These are phyloP conservation scores for Wasmannia auropunctata DNA, from an alignment of 1,140 invertebrate species.

Conservation along the genomic window DNA sequence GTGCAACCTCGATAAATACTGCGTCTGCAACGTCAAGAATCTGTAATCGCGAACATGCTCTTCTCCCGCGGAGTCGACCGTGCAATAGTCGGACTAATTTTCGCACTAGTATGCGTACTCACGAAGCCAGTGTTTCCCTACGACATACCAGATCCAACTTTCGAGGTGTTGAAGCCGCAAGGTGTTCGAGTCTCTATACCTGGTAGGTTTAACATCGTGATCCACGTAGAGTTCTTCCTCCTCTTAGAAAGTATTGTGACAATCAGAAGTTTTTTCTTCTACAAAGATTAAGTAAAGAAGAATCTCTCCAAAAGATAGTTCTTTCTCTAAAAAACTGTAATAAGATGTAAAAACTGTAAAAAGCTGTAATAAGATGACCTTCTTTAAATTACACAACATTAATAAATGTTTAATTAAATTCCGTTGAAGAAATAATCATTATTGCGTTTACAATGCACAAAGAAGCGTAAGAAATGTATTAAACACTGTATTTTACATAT, in stretches of 20 bases:
- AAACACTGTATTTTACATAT: too few relatives aligned
- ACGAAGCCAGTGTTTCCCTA: conserved; percentile 54
- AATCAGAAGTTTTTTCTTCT: background rate
- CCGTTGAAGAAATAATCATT: background rate
- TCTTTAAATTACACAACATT: background rate
- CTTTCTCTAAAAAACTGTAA: background rate
- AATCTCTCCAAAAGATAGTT: background rate
- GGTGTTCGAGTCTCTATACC: conserved; percentile 75
- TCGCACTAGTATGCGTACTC: background rate
- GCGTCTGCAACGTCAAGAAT: background rate
- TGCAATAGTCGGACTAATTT: background rate
- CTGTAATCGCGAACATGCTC: conserved; percentile 38
- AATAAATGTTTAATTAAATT: background rate
- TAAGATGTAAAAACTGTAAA: too few relatives aligned
- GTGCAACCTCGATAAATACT: background rate
- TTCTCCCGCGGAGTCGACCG: background rate
- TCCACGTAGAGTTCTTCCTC: too few relatives aligned
- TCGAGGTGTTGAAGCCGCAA: conserved; percentile 67
- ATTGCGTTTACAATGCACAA: background rate
- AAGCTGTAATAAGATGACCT: background rate
- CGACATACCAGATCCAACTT: conserved; percentile 71
- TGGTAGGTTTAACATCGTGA: conserved; percentile 58
- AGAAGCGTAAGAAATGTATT: background rate
- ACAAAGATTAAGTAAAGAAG: background rate
- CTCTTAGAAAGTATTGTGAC: background rate